Percentiles rank a stretch among this genome's conserved stretches.
These are phyloP conservation scores for Sinocyclocheilus maitianheensis DNA, from an alignment of 2,113 vertebrate species.

Conservation along the genomic window DNA sequence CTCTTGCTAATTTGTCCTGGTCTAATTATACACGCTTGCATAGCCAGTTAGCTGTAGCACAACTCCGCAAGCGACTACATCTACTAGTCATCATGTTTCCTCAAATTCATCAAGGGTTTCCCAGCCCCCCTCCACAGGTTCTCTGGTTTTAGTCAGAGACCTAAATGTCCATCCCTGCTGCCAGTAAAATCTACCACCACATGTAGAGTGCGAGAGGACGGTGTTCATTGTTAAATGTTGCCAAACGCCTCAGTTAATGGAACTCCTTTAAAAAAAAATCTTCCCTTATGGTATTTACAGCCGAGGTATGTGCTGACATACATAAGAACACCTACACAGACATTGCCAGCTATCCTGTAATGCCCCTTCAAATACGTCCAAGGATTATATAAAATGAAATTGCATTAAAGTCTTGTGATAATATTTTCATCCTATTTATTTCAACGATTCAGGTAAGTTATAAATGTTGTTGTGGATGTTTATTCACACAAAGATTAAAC, in stretches of 20 bases:
- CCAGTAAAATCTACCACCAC: not conserved
- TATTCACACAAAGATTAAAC: slow-evolving; percentile 1
- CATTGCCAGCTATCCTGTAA: slow-evolving; percentile 3
- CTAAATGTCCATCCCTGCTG: not conserved
- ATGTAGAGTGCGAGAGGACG: not conserved
- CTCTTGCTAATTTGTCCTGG: not conserved
- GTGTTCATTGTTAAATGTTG: not conserved
- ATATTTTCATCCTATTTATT: not conserved
- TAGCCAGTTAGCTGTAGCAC: slow-evolving; percentile 17
- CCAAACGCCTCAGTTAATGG: not conserved
- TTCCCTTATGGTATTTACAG: not conserved
- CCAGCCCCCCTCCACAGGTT: not conserved
- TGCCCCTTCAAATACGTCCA: not conserved
- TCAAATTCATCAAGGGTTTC: slow-evolving; percentile 7
- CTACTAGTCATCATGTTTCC: slow-evolving; percentile 7
- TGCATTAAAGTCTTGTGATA: not conserved
- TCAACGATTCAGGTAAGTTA: not conserved
- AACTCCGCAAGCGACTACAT: not conserved
- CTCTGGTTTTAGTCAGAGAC: not conserved
- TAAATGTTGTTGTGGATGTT: not conserved
- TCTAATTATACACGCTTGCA: not conserved
- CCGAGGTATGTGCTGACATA: not conserved
- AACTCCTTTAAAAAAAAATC: not conserved
- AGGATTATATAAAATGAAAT: not conserved
- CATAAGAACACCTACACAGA: slow-evolving; percentile 10